phyloP scores from a whole-genome alignment of 2,113 vertebrate genomes.

The Furnarius figulus region DNA sequence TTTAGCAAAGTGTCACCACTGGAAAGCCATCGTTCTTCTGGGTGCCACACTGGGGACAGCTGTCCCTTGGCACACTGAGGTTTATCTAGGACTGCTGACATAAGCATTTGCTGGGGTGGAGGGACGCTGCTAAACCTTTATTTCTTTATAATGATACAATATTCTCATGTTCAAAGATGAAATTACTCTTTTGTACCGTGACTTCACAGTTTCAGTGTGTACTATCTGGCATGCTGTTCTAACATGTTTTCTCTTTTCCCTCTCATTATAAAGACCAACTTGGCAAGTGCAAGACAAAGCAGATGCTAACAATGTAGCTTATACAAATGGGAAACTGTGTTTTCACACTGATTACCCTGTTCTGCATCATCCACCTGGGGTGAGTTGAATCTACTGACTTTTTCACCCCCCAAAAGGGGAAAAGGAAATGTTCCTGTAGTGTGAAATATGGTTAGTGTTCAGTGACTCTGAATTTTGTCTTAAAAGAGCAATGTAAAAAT shows the following conservation, averaged over 20 bases:
- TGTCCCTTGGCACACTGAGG: not conserved
- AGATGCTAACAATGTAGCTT: slow-evolving; percentile 92
- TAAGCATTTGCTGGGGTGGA: not conserved
- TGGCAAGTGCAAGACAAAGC: slow-evolving; percentile 96
- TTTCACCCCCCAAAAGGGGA: not conserved
- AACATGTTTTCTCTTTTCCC: slow-evolving; percentile 18
- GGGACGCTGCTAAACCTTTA: not conserved
- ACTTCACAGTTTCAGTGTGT: not conserved
- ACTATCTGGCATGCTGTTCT: not conserved
- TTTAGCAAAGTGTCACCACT: not conserved
- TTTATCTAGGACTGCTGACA: not conserved
- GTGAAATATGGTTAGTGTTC: not conserved
- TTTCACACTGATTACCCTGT: slow-evolving; percentile 94
- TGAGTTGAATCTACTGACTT: slow-evolving; percentile 72
- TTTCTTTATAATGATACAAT: not conserved
- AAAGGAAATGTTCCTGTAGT: not conserved
- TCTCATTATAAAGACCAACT: slow-evolving; percentile 81
- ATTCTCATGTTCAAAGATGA: not conserved
- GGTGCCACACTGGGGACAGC: not conserved
- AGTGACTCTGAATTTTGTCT: not conserved
- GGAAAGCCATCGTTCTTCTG: not conserved
- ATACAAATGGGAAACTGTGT: slow-evolving; percentile 86
- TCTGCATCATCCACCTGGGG: slow-evolving; percentile 89
- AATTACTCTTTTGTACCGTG: not conserved
- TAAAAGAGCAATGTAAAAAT: not conserved